Evolutionary conservation across 2,113 vertebrate genomes (phyloP), one percentile per base, ranked within the genome.

Genomic region (Gnathonemus echidnorhynchus): DNA sequence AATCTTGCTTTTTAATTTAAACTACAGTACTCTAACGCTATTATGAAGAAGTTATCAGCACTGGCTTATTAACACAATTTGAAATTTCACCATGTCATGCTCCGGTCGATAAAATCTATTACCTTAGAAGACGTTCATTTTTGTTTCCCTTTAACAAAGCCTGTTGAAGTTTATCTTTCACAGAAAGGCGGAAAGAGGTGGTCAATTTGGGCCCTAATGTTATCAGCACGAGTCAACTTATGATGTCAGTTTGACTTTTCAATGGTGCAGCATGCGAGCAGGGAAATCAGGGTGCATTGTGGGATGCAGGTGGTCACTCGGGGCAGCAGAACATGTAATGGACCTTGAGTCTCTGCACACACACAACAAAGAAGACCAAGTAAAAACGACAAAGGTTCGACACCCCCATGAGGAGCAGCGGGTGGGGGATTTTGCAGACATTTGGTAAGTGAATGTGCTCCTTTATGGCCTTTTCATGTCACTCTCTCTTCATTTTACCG

Each of bases 391-490:
- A 87, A 21, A 35, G 49, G 27, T 21, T 7, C 86, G 15, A 35
- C 56, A 53, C 11, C n/a, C 24, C 13, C 49, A 31, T 31, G 35
- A 77, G 10, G 50, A 35, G n/a, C 50, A 13, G 31, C 24, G 10
- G 48, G 15, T 24, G 53, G 35, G 19, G 3, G 35, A n/a, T 66
- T 62, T 53, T n/a, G 52, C 87, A 13, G 17, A 27, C 90, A 88
- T 39, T 39, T 58, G 21, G 17, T 39, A 62, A 56, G 8, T 19
- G 91, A 90, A 91, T 87, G 90, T 90, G 90, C 58, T 88, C 84
- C 88, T 91, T 92, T 91, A 91, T 93, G 94, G 84, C 89, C 94
- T 94, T 93, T 93, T 94, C 74, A 92, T 92, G 91, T 92, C 19
- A 35, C 90, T 74, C 90, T 89, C 88, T n/a, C 89, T 77, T 91